A percentile compares a stretch with the other conserved stretches of the same genome.
These are phyloP conservation scores for Clunio marinus DNA, from an alignment of 2,888 invertebrate species.

Conservation along the genomic window DNA sequence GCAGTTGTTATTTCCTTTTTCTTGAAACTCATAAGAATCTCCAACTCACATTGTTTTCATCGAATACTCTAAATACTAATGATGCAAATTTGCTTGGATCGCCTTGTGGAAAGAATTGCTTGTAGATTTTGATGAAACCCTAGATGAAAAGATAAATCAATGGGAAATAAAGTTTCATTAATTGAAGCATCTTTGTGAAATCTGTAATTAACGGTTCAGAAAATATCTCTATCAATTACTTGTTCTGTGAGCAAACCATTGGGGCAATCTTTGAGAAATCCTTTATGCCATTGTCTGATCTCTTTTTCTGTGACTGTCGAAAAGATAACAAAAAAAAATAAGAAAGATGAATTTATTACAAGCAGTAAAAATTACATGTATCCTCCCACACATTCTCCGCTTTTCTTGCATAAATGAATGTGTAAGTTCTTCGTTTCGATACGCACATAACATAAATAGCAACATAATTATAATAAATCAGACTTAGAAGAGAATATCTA, in stretches of 20 bases:
- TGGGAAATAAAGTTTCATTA: background rate
- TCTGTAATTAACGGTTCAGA: no score
- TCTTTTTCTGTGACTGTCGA: slow-evolving; percentile 85
- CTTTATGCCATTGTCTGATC: slow-evolving; percentile 91
- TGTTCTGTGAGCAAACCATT: slow-evolving; percentile 92
- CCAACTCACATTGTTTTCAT: slow-evolving; percentile 95
- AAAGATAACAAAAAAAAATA: slow-evolving; percentile 45
- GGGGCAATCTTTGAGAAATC: slow-evolving; percentile 94
- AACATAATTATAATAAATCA: slow-evolving; percentile 26
- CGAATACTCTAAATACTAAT: slow-evolving; percentile 96
- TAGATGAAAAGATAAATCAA: slow-evolving; percentile 51
- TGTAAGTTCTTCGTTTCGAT: background rate
- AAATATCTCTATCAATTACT: slow-evolving; percentile 55
- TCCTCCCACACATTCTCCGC: background rate
- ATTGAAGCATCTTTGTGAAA: no score
- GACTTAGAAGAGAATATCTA: background rate
- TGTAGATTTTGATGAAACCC: slow-evolving; percentile 99
- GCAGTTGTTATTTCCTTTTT: no score
- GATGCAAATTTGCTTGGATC: slow-evolving; percentile 98
- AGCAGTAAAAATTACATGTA: background rate
- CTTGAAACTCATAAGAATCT: no score
- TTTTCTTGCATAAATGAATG: slow-evolving; percentile 3
- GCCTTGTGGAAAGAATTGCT: slow-evolving; percentile 99
- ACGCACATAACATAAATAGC: background rate
- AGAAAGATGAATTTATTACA: background rate